These are phyloP conservation scores for Herminia tarsipennalis DNA, from an alignment of 2,888 invertebrate genomes.

Conservation along the genomic window DNA sequence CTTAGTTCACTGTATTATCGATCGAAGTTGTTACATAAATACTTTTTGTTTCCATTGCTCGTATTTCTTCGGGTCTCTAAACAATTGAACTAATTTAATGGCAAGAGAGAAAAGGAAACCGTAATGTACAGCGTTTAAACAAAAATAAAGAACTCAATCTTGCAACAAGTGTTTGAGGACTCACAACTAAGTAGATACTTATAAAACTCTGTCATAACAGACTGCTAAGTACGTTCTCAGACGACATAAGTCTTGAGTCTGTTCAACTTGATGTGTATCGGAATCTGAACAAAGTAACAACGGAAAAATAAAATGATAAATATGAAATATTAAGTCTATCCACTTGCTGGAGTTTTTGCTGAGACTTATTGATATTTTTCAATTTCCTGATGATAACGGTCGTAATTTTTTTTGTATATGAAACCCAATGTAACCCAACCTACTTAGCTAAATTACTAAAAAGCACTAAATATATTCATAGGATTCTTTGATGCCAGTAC, in stretches of 20 bases:
- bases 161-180: conserved; percentile 15
- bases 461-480: no score
- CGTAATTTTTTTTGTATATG: no score
- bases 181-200: conserved; percentile 9
- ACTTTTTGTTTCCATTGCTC: no score
- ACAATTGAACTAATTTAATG: no score
- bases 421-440: no score
- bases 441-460: background rate
- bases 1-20: no score
- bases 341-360: background rate
- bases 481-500: no score
- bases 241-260: conserved; percentile 12
- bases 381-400: background rate
- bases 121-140: no score
- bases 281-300: background rate
- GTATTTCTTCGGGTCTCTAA: no score
- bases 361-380: background rate
- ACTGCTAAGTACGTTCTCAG: conserved; percentile 8
- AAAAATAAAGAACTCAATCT: conserved; percentile 3
- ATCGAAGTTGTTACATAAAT: no score
- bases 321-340: background rate
- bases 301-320: background rate
- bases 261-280: conserved; percentile 6
- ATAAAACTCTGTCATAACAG: conserved; percentile 14
- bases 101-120: no score